Evolutionary conservation across 2,797 vertebrate genomes (phyloP).

Genomic region (Buceros bicornis): DNA sequence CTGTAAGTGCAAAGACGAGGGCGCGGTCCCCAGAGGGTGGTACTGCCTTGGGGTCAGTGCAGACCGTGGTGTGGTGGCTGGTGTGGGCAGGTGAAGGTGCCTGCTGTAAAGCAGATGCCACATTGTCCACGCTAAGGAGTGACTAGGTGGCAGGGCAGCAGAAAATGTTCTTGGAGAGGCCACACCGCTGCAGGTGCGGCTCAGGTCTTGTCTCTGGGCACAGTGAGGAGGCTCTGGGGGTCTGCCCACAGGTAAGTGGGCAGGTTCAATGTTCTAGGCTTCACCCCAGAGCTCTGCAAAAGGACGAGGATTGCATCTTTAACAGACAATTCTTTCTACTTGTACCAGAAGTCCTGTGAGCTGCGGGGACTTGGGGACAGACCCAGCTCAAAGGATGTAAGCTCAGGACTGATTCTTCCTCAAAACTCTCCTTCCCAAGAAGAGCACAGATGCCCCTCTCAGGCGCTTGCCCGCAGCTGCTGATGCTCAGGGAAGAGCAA

Average conservation of each 20-base stretch:
- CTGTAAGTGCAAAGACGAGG: not conserved
- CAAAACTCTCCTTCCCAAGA: not conserved
- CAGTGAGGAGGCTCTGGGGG: not conserved
- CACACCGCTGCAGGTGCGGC: not conserved
- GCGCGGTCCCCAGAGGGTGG: not conserved
- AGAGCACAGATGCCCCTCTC: not conserved
- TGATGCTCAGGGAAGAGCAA: too few species aligned
- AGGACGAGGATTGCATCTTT: not conserved
- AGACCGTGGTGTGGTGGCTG: not conserved
- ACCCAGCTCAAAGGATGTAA: not conserved
- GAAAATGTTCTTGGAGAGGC: not conserved
- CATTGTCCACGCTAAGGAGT: not conserved
- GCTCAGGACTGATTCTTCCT: not conserved
- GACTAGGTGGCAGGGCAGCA: not conserved
- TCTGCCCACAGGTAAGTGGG: not conserved
- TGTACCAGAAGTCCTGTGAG: not conserved
- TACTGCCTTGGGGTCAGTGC: not conserved
- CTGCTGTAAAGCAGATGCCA: not conserved
- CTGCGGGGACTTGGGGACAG: not conserved
- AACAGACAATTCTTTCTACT: not conserved
- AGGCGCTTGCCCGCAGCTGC: not conserved
- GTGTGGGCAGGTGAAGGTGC: not conserved
- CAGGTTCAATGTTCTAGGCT: not conserved
- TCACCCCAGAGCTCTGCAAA: not conserved
- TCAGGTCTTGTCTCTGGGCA: not conserved